phyloP scores from a whole-genome alignment of 2,888 invertebrate species.

The Silvanus unidentatus region DNA sequence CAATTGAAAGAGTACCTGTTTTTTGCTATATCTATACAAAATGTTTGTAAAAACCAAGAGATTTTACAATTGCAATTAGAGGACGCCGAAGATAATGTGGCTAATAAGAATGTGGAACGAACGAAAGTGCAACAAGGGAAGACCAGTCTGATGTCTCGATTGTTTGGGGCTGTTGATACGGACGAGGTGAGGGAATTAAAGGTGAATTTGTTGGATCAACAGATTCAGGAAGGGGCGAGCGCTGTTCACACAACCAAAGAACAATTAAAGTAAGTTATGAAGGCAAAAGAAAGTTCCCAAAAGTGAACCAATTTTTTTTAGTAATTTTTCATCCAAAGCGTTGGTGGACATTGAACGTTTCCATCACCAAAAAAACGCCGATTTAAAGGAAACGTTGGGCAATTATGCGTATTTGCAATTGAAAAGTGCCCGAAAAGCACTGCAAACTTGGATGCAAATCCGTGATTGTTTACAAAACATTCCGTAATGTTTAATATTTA shows the following conservation, averaged over 20 bases:
- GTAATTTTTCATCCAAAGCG: slow-evolving; percentile 64
- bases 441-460: slow-evolving; percentile 73
- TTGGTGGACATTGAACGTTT: slow-evolving; percentile 64
- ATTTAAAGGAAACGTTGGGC: slow-evolving; percentile 65
- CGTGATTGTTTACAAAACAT: slow-evolving; percentile 68
- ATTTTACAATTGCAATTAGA: slow-evolving; percentile 66
- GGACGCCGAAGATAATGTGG: slow-evolving; percentile 57
- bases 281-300: no score
- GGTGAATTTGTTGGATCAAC: slow-evolving; percentile 60
- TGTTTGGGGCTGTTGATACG: slow-evolving; percentile 70
- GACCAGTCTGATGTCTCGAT: slow-evolving; percentile 63
- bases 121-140: slow-evolving; percentile 60
- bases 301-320: no score
- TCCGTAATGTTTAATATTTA: slow-evolving; percentile 46
- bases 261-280: slow-evolving; percentile 54
- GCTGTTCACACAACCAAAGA: slow-evolving; percentile 54
- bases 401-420: slow-evolving; percentile 65
- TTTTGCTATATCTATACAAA: slow-evolving; percentile 68
- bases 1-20: slow-evolving; percentile 79
- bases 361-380: slow-evolving; percentile 65
- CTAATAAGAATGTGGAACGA: slow-evolving; percentile 51
- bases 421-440: slow-evolving; percentile 69
- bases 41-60: slow-evolving; percentile 69
- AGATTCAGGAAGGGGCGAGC: slow-evolving; percentile 57
- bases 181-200: slow-evolving; percentile 69